Base-by-base conservation (phyloP, 2,113 vertebrate genomes). In the Otus sunia region DNA sequence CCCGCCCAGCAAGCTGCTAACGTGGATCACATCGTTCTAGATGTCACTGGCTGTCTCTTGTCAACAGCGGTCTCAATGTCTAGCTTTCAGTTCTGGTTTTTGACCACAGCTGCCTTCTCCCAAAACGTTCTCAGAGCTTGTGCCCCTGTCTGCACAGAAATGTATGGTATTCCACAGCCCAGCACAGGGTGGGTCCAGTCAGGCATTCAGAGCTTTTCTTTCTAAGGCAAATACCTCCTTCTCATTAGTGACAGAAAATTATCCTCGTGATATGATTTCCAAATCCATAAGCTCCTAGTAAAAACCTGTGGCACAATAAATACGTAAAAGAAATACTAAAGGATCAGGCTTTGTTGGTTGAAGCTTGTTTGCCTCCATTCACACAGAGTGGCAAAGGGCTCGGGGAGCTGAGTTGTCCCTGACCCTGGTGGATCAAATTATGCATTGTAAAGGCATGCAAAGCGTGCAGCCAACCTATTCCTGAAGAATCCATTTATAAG, bases 401-500 rank as follows among this genome's bases (percentile, higher is more conserved):
- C 4, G 0, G 79, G 52, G 56, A 68, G 39, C 77, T 27, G 58
- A 76, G 74, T 62, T 93, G 72, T 93, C 58, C 82, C 87, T 95
- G 74, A 83, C 82, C 27, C 81, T 41, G 53, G 15, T 45, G 45
- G 92, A 79, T 95, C 84, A 64, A 91, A 85, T 96, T 96, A 90
- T 90, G 82, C 93, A 74, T 92, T 90, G 75, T 95, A 73, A 73
- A 93, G 90, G 81, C 94, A 96, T 86, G 93, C 45, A 53, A 90
- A 95, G 55, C 37, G 1, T 86, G 81, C 71, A 83, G 92, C 75
- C 71, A 94, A 62, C 90, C 92, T 96, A 45, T 92, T 96, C 88
- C 92, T 83, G 94, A 94, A 75, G 93, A 97, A 95, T 94, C 94
- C 92, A 86, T 96, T 96, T 96, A 86, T 93, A 94, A 90, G 85